phyloP scores from a whole-genome alignment of 2,797 vertebrate species.

The Mus spretus region DNA sequence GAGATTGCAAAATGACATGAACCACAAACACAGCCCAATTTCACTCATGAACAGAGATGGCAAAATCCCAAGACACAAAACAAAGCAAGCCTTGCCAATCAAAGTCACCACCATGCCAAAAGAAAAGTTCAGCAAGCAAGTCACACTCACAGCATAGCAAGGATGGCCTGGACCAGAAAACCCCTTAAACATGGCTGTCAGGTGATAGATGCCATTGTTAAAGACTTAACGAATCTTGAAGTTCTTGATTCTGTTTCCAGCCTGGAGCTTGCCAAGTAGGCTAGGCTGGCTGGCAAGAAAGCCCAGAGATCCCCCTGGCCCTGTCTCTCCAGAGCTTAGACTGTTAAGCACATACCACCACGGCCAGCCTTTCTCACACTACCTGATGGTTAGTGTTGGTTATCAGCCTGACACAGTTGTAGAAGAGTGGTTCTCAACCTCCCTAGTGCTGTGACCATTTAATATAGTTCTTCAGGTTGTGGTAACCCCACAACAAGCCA shows the following conservation, averaged over 20 bases:
- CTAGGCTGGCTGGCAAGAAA: neutral
- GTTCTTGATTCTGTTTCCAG: neutral
- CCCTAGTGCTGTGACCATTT: neutral
- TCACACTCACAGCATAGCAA: neutral
- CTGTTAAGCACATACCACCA: neutral
- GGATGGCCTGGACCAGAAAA: neutral
- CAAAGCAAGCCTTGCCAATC: conserved; percentile 7
- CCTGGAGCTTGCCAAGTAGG: neutral
- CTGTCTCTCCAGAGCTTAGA: neutral
- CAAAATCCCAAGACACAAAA: conserved; percentile 29
- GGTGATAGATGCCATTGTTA: neutral
- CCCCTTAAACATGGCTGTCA: neutral
- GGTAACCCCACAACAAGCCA: neutral
- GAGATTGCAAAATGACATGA: conserved; percentile 59
- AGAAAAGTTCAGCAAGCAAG: conserved; percentile 19
- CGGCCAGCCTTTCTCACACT: neutral
- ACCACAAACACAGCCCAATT: conserved; percentile 2
- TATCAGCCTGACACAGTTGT: neutral
- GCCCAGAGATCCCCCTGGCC: no score
- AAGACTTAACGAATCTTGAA: conserved; percentile 20
- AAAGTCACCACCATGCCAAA: neutral
- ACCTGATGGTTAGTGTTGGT: no score
- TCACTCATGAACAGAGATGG: conserved; percentile 35
- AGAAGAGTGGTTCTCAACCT: neutral
- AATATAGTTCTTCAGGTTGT: neutral